phyloP scores from a whole-genome alignment of 1,140 invertebrate genomes.

The Heliconius himera region DNA sequence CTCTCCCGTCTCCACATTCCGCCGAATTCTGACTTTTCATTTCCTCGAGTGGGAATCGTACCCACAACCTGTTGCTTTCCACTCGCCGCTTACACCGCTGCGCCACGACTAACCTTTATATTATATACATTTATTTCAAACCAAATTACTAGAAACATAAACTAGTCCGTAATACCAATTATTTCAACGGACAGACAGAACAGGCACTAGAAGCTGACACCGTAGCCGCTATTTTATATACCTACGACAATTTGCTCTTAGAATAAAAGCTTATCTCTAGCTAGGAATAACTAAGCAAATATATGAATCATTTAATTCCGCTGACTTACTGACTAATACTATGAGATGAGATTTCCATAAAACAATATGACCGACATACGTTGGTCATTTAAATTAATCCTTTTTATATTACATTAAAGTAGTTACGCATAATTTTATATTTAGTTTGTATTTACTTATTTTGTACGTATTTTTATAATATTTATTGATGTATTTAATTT shows the following conservation, averaged over 20 bases:
- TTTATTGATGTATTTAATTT: too few species aligned
- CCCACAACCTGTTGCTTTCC: too few species aligned
- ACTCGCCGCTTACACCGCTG: too few species aligned
- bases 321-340: conserved; percentile 36
- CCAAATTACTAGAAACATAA: not conserved
- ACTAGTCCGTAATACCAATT: conserved; percentile 9
- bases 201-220: conserved; percentile 35
- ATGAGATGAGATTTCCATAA: conserved; percentile 24
- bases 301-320: conserved; percentile 32
- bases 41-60: too few species aligned
- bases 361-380: conserved; percentile 14
- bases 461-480: too few species aligned
- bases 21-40: too few species aligned
- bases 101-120: too few species aligned
- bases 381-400: not conserved
- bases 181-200: conserved; percentile 45
- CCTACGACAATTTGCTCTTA: conserved; percentile 34
- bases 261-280: conserved; percentile 33
- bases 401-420: not conserved
- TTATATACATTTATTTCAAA: too few species aligned
- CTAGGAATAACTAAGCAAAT: conserved; percentile 22
- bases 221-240: conserved; percentile 35
- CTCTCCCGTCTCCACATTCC: too few species aligned
- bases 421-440: not conserved
- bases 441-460: too few species aligned